Evolutionary conservation across 2,797 vertebrate genomes (phyloP).

Genomic region (Mus caroli): DNA sequence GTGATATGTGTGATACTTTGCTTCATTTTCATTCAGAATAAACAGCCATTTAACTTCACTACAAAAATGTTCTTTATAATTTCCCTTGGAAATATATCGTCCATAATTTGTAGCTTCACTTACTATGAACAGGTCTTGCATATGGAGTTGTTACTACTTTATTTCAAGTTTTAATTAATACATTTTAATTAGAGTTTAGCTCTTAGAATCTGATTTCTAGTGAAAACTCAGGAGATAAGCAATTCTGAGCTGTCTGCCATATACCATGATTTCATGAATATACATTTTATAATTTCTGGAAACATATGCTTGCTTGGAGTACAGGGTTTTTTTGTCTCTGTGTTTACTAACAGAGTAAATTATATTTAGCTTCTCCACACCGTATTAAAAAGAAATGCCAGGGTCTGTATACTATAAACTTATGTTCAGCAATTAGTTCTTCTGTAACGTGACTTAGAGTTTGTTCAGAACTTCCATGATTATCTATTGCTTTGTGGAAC

Average conservation of each 20-base stretch:
- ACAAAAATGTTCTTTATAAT: neutral
- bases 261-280: constrained; percentile 3
- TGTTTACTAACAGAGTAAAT: constrained; percentile 28
- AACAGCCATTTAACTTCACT: neutral
- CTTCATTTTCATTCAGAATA: neutral
- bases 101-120: neutral
- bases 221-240: neutral
- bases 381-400: neutral
- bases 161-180: constrained; percentile 25
- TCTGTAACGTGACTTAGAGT: neutral
- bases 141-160: neutral
- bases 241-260: neutral
- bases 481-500: neutral
- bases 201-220: neutral
- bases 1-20: neutral
- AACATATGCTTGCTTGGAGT: neutral
- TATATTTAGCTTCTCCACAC: neutral
- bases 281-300: constrained; percentile 24
- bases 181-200: constrained; percentile 4
- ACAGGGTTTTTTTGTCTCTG: neutral
- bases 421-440: neutral
- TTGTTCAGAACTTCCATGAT: neutral
- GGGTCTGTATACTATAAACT: neutral
- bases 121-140: neutral
- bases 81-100: neutral